A percentile compares a stretch with the other conserved stretches of the same genome.
These are phyloP conservation scores for Dysmachus trigonus DNA, from an alignment of 2,888 invertebrate genomes.

Conservation along the genomic window DNA sequence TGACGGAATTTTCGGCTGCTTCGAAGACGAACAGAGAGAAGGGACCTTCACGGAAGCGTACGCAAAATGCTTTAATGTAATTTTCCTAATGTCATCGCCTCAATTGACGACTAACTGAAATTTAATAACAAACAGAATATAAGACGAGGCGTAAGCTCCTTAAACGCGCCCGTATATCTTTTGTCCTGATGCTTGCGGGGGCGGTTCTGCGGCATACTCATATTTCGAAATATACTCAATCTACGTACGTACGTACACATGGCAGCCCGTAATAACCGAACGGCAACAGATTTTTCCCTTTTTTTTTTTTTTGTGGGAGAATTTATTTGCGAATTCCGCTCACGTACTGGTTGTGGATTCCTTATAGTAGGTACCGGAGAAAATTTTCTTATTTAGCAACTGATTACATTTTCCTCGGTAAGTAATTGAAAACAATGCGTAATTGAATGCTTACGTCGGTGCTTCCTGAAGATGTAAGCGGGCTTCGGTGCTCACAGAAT, in stretches of 20 bases:
- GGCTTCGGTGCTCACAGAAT: constrained; percentile 5
- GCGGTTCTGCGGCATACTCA: background rate
- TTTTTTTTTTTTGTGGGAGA: background rate
- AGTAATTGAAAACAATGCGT: constrained; percentile 49
- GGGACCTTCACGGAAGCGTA: background rate
- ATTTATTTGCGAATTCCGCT: constrained; percentile 36
- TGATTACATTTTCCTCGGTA: constrained; percentile 45
- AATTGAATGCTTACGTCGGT: constrained; percentile 47
- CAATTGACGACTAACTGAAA: constrained; percentile 35
- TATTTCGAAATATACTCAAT: background rate
- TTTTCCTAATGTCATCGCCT: constrained; percentile 32
- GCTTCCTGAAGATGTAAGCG: constrained; percentile 25
- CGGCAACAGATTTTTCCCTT: background rate
- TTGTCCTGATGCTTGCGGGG: background rate
- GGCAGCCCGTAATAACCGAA: constrained; percentile 1
- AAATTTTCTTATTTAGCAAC: constrained; percentile 46
- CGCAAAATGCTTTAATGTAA: constrained; percentile 23
- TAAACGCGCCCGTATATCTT: background rate
- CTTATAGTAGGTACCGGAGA: constrained; percentile 22
- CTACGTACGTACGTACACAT: background rate
- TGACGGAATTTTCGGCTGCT: background rate
- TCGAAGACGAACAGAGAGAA: no score
- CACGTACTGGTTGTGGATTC: constrained; percentile 42
- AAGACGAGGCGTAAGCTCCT: constrained; percentile 6
- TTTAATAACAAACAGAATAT: constrained; percentile 35